These are phyloP conservation scores for Eueides isabella DNA, from an alignment of 1,140 invertebrate genomes.

Conservation along the genomic window DNA sequence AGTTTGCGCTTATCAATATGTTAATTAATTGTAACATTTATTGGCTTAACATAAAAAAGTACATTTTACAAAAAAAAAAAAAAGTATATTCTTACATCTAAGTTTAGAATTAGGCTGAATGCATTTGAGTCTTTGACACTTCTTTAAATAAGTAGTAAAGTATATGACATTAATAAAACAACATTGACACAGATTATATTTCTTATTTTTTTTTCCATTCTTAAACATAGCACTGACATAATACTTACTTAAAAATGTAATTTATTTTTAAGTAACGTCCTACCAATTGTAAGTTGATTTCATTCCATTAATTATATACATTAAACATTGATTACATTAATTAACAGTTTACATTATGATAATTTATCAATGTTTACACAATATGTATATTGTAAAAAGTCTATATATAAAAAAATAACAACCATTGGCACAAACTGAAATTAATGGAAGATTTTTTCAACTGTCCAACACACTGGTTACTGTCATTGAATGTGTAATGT, in stretches of 20 bases:
- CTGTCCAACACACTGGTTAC: background rate
- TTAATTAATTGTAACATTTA: background rate
- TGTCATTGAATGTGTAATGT: background rate
- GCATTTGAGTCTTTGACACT: background rate
- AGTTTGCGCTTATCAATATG: background rate
- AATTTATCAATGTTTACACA: background rate
- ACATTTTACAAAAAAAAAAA: background rate
- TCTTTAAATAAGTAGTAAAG: background rate
- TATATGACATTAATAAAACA: background rate
- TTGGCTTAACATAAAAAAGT: background rate
- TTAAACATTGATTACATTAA: background rate
- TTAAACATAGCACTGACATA: background rate
- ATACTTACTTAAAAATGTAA: no score
- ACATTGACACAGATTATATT: background rate
- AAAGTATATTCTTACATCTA: background rate
- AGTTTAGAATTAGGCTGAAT: background rate
- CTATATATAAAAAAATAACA: background rate
- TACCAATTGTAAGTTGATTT: background rate
- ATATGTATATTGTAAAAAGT: background rate
- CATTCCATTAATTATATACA: background rate
- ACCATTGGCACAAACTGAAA: conserved; percentile 7
- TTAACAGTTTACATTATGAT: background rate
- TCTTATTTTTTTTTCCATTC: background rate
- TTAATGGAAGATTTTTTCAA: background rate
- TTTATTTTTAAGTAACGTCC: background rate